Evolutionary conservation across 2,113 vertebrate species (phyloP), one percentile per base, ranked within the genome.

Genomic region (Indri indri): DNA sequence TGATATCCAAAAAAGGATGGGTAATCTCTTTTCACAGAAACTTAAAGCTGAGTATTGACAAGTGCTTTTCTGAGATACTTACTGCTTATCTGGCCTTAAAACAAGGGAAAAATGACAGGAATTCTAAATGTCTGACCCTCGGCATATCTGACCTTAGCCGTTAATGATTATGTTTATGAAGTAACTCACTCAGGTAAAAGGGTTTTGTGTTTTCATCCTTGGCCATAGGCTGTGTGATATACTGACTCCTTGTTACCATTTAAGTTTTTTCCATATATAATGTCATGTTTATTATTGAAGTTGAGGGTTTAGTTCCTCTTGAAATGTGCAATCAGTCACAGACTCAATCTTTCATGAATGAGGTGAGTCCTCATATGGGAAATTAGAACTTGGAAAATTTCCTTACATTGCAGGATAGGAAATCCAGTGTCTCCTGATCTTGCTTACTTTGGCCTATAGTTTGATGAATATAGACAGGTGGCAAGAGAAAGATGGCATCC

Each of bases 331-430:
- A 54, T 66, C 22, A 59, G 37, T 57, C 22, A 13, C 59, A 90
- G 47, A 73, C 23, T 40, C 59, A 59, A 70, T 74, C 27, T 80
- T 79, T 74, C 50, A 54, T 18, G 47, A 88, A 80, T 27, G 23
- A 61, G 4, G 11, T 45, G 5, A 37, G 50, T 83, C 45, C 32
- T 92, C 6, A 42, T 12, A 45, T 1, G 70, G 70, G 37, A 96
- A 76, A 59, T 30, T 80, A 84, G 74, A 77, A 83, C 40, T 74
- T 80, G 65, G 74, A 71, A 97, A 80, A 84, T 88, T 74, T 40
- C 30, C 30, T 82, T 73, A 63, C 3, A 30, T 68, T 22, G n/a
- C 14, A 63, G 74, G 30, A 14, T 52, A 76, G 34, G 7, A 83
- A 93, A 42, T 18, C 42, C 11, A 50, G 8, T 12, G 22, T 90